These are phyloP conservation scores for Epirrhoe alternata DNA, from an alignment of 2,888 invertebrate genomes.

Conservation along the genomic window DNA sequence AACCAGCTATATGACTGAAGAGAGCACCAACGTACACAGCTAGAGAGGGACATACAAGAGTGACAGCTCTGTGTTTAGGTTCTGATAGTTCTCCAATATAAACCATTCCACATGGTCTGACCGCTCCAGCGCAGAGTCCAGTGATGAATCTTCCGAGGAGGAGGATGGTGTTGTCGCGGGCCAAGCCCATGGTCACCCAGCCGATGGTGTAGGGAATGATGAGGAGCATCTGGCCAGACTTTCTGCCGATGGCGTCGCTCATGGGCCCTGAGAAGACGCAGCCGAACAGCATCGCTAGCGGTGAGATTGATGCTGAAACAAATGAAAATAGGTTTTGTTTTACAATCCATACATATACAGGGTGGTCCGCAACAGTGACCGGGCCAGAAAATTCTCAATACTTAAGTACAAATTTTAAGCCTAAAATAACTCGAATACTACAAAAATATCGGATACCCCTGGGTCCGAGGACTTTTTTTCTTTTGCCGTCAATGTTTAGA, in stretches of 20 bases:
- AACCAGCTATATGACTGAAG: slow-evolving; percentile 54
- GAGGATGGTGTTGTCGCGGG: slow-evolving; percentile 48
- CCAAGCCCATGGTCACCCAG: slow-evolving; percentile 57
- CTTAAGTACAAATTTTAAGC: too few species aligned
- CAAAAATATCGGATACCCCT: too few species aligned
- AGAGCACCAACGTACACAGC: slow-evolving; percentile 53
- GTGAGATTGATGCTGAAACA: slow-evolving; percentile 58
- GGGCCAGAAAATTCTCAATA: too few species aligned
- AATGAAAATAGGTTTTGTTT: slow-evolving; percentile 2
- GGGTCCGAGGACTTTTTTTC: too few species aligned
- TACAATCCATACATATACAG: too few species aligned
- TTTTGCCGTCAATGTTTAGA: too few species aligned
- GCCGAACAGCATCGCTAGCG: slow-evolving; percentile 60
- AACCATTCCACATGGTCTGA: slow-evolving; percentile 54
- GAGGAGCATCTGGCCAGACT: slow-evolving; percentile 53
- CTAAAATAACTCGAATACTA: too few species aligned
- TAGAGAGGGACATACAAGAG: slow-evolving; percentile 53
- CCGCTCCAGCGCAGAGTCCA: slow-evolving; percentile 56
- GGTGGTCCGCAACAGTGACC: too few species aligned
- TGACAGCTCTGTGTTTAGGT: slow-evolving; percentile 58
- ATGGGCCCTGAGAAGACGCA: slow-evolving; percentile 57
- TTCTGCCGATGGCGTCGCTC: slow-evolving; percentile 60
- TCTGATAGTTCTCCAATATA: slow-evolving; percentile 62
- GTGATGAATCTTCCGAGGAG: slow-evolving; percentile 58
- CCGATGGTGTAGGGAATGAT: slow-evolving; percentile 54